These are phyloP conservation scores for Pseudomugil gertrudae DNA, from an alignment of 2,797 vertebrate species.

Conservation along the genomic window DNA sequence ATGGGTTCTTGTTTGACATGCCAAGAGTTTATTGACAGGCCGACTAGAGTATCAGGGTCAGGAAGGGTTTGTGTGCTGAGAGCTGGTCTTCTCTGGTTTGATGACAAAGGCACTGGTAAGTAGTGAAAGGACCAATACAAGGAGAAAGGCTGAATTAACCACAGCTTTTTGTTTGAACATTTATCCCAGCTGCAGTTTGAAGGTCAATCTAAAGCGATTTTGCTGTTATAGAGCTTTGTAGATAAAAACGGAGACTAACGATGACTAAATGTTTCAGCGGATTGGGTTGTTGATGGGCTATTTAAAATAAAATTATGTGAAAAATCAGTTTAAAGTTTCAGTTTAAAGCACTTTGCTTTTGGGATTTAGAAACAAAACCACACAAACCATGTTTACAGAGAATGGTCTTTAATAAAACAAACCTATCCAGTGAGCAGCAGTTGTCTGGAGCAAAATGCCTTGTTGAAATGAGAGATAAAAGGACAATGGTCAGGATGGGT, in stretches of 20 bases:
- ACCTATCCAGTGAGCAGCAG: too few species aligned
- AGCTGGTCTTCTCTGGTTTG: conserved; percentile 22
- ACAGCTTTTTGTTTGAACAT: conserved; percentile 21
- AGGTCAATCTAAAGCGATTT: not conserved
- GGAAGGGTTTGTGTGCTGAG: conserved; percentile 39
- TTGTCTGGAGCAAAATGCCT: too few species aligned
- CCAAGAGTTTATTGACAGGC: conserved; percentile 25
- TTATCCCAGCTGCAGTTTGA: conserved; percentile 1
- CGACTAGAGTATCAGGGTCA: conserved; percentile 40
- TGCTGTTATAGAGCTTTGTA: not conserved
- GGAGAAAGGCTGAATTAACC: conserved; percentile 17
- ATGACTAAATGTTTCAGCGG: not conserved
- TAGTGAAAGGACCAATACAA: conserved; percentile 23
- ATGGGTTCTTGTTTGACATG: conserved; percentile 54
- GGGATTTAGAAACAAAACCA: not conserved
- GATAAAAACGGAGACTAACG: not conserved
- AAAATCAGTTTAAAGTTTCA: not conserved
- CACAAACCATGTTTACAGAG: too few species aligned
- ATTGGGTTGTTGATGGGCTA: not conserved
- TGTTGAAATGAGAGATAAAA: too few species aligned
- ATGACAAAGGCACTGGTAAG: conserved; percentile 44
- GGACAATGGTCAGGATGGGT: too few species aligned
- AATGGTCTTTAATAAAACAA: too few species aligned
- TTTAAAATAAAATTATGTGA: too few species aligned
- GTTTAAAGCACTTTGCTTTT: not conserved